Evolutionary conservation across 2,888 invertebrate species (phyloP).

Genomic region (Phlogophora meticulosa): DNA sequence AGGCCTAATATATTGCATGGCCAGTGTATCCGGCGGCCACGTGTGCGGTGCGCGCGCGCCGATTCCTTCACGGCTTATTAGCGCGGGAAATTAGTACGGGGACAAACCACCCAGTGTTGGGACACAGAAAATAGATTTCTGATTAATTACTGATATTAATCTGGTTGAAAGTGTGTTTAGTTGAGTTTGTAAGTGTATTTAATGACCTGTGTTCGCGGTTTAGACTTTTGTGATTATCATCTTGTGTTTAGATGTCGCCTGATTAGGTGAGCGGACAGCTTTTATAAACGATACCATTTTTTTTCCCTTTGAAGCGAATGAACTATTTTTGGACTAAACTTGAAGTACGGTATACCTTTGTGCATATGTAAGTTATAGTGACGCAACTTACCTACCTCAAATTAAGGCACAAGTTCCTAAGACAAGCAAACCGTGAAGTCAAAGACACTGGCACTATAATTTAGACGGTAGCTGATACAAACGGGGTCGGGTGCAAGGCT

Average conservation of each 20-base stretch:
- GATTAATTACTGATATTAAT: slow-evolving; percentile 65
- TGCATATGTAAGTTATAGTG: not conserved
- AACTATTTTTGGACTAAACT: not conserved
- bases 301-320: not conserved
- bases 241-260: slow-evolving; percentile 1
- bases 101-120: slow-evolving; percentile 74
- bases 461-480: slow-evolving; percentile 61
- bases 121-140: slow-evolving; percentile 69
- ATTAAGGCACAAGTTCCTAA: slow-evolving; percentile 39
- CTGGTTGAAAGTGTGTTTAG: slow-evolving; percentile 61
- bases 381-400: not conserved
- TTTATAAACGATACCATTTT: not conserved
- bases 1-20: slow-evolving; percentile 70
- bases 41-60: slow-evolving; percentile 78
- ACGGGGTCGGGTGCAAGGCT: slow-evolving; percentile 71
- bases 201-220: slow-evolving; percentile 50
- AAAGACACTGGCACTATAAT: slow-evolving; percentile 55
- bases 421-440: slow-evolving; percentile 44
- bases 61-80: slow-evolving; percentile 87
- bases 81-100: slow-evolving; percentile 82
- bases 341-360: not conserved
- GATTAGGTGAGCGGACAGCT: slow-evolving; percentile 2
- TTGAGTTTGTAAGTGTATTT: slow-evolving; percentile 46
- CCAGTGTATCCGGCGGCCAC: slow-evolving; percentile 75
- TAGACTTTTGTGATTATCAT: slow-evolving; percentile 36